Conservation (phyloP, 1,140 invertebrate genomes). For the Oedothorax gibbosus region DNA sequence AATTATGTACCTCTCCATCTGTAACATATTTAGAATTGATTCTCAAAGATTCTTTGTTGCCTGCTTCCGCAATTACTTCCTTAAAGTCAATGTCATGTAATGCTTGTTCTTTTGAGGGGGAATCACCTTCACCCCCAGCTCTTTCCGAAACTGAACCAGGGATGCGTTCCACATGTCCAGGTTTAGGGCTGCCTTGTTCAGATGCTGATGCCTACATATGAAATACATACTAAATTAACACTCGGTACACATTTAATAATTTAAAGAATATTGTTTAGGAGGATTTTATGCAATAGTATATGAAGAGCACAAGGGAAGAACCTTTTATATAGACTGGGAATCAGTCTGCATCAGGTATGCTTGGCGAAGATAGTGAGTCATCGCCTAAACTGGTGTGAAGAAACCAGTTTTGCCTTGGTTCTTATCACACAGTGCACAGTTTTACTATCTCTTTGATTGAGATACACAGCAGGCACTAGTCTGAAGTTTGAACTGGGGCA, state of each 20-base stretch:
- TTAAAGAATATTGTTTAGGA: background rate
- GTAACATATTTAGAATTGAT: slow-evolving; percentile 95
- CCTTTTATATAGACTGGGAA: too few relatives aligned
- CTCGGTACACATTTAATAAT: background rate
- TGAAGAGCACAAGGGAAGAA: too few relatives aligned
- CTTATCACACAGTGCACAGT: too few relatives aligned
- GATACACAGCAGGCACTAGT: too few relatives aligned
- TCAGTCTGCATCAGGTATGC: too few relatives aligned
- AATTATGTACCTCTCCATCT: slow-evolving; percentile 75
- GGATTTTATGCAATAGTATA: background rate
- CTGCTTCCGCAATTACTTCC: slow-evolving; percentile 6
- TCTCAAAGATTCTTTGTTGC: slow-evolving; percentile 77
- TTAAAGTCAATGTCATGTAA: background rate
- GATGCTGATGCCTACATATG: background rate
- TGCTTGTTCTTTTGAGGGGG: background rate
- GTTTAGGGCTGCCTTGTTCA: slow-evolving; percentile 63
- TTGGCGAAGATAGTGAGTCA: too few relatives aligned
- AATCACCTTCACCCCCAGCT: background rate
- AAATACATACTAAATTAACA: background rate
- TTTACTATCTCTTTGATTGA: too few relatives aligned
- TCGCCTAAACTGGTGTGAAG: too few relatives aligned
- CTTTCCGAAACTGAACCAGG: slow-evolving; percentile 24
- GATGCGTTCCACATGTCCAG: slow-evolving; percentile 78
- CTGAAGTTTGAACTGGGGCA: too few relatives aligned
- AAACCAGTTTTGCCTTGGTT: too few relatives aligned